phyloP scores from a whole-genome alignment of 2,113 vertebrate genomes.

The Daphoenositta chrysoptera region DNA sequence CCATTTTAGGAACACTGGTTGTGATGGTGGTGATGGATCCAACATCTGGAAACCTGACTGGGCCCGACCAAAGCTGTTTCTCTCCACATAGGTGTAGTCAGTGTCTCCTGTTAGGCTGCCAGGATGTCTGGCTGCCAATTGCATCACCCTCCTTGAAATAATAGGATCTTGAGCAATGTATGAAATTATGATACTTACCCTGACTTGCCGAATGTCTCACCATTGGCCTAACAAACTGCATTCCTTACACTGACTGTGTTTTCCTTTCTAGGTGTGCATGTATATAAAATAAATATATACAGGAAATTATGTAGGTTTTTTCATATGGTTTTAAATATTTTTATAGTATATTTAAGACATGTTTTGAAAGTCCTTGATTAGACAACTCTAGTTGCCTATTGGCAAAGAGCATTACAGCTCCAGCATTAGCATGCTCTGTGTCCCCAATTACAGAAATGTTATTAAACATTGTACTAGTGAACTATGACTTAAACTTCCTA shows the following conservation, averaged over 20 bases:
- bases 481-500: conserved; percentile 56
- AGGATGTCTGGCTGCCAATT: background rate
- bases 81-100: background rate
- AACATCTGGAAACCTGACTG: fast-evolving
- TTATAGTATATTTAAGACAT: background rate
- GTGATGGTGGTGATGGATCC: background rate
- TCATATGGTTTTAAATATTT: background rate
- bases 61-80: background rate
- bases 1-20: background rate
- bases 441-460: background rate
- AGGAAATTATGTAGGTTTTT: background rate
- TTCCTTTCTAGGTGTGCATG: background rate
- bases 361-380: background rate
- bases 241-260: background rate
- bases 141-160: background rate
- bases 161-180: conserved; percentile 15
- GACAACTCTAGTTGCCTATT: background rate
- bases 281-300: background rate
- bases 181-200: background rate
- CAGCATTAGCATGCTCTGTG: background rate
- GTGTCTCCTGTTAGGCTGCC: background rate
- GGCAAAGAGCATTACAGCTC: background rate
- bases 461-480: conserved; percentile 22
- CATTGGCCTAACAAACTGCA: background rate
- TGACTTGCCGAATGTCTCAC: background rate